Evolutionary conservation across 1,140 invertebrate species (phyloP).

Genomic region (Panagrolaimus sp.): DNA sequence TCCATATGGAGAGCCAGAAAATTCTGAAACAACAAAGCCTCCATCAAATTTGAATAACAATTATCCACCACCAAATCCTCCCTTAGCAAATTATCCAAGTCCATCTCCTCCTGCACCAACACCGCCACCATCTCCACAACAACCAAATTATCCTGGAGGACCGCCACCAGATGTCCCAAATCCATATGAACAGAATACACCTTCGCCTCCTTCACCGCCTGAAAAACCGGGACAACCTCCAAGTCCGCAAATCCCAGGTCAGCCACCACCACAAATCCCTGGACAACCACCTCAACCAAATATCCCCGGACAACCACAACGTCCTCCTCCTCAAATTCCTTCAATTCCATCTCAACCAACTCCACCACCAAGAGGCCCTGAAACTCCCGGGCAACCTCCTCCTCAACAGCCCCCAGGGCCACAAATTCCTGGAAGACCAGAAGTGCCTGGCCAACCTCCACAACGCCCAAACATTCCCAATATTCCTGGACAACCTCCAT

Average conservation of each 20-base stretch:
- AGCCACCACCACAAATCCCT: not conserved
- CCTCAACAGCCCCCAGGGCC: conserved; percentile 21
- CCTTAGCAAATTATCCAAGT: not conserved
- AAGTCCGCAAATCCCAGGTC: not conserved
- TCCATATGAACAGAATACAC: not conserved
- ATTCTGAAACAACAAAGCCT: not conserved
- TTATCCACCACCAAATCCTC: not conserved
- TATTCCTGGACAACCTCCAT: conserved; percentile 23
- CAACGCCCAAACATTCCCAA: conserved; percentile 15
- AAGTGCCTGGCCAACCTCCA: conserved; percentile 9
- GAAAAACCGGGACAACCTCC: not conserved
- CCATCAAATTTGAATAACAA: too few relatives aligned
- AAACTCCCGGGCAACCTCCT: conserved; percentile 19
- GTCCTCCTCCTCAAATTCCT: too few relatives aligned
- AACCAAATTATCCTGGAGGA: not conserved
- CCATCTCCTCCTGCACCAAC: not conserved
- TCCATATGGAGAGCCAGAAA: conserved; percentile 1
- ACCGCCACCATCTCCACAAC: not conserved
- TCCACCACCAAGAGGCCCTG: conserved; percentile 9
- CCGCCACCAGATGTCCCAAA: not conserved
- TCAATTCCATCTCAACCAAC: not conserved
- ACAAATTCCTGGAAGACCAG: conserved; percentile 22
- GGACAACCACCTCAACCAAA: conserved; percentile 20
- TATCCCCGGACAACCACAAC: not conserved
- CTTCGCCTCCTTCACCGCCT: not conserved